phyloP scores from a whole-genome alignment of 2,797 vertebrate genomes.

The Kryptopterus vitreolus region DNA sequence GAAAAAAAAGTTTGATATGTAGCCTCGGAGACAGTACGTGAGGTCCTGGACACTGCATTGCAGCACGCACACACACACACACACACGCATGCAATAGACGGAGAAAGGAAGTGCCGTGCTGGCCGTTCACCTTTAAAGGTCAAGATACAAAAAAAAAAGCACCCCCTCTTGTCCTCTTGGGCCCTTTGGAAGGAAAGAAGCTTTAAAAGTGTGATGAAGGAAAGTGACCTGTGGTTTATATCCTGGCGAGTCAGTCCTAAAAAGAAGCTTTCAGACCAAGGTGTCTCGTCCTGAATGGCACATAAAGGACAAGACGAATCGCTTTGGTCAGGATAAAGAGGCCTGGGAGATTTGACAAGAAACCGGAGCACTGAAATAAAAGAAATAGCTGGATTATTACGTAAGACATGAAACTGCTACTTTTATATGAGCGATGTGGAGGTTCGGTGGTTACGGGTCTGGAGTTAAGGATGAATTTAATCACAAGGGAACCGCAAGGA shows the following conservation, averaged over 20 bases:
- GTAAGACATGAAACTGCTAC: neutral
- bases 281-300: conserved; percentile 27
- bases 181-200: conserved; percentile 33
- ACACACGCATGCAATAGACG: conserved; percentile 24
- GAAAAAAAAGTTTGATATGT: conserved; percentile 60
- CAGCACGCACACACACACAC: conserved; percentile 38
- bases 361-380: conserved; percentile 25
- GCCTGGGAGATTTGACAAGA: conserved; percentile 5
- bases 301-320: conserved; percentile 32
- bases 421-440: neutral
- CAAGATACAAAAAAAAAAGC: conserved; percentile 41
- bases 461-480: neutral
- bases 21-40: conserved; percentile 15
- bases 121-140: conserved; percentile 54
- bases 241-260: conserved; percentile 33
- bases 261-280: conserved; percentile 38
- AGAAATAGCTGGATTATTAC: neutral
- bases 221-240: conserved; percentile 40
- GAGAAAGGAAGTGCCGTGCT: conserved; percentile 35
- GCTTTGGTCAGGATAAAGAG: conserved; percentile 13
- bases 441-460: neutral
- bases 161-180: conserved; percentile 25
- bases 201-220: conserved; percentile 33
- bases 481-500: neutral
- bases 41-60: conserved; percentile 19